These are phyloP conservation scores for Diplosoma virens DNA, from an alignment of 23 tunicate genomes.

Conservation along the genomic window DNA sequence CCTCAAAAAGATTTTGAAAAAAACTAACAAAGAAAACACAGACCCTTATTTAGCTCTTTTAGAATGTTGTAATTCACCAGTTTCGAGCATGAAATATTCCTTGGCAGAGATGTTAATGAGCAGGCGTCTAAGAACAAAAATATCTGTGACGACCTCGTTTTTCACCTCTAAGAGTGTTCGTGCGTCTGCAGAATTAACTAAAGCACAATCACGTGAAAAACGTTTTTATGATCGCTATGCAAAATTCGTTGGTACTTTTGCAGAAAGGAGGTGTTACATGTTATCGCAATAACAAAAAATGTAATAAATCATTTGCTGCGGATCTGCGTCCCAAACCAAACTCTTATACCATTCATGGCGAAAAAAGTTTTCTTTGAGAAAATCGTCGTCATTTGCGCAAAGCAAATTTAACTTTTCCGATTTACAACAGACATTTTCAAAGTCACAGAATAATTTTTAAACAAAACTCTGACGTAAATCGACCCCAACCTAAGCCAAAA, in stretches of 20 bases:
- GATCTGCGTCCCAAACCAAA: too few species aligned
- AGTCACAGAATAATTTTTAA: too few species aligned
- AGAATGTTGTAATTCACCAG: slow-evolving; percentile 25
- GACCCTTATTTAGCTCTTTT: slow-evolving; percentile 29
- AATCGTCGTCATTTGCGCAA: too few species aligned
- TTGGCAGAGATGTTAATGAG: slow-evolving; percentile 17
- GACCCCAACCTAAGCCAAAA: too few species aligned
- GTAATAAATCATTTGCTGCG: too few species aligned
- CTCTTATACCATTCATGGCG: too few species aligned
- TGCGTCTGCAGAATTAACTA: neutral
- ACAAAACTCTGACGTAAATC: too few species aligned
- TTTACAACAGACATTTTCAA: too few species aligned
- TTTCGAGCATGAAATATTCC: slow-evolving; percentile 3
- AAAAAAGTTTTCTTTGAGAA: too few species aligned
- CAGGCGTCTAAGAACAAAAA: slow-evolving; percentile 1
- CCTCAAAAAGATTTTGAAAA: slow-evolving; percentile 25
- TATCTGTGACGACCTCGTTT: neutral
- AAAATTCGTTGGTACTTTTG: neutral
- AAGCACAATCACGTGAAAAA: neutral
- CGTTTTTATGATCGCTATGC: neutral
- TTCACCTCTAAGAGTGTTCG: neutral
- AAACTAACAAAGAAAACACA: slow-evolving; percentile 1
- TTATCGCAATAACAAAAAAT: too few species aligned
- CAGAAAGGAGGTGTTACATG: neutral
- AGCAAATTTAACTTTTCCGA: too few species aligned